Evolutionary conservation across 2,888 invertebrate species (phyloP).

Genomic region (Anagyrus pseudococci): DNA sequence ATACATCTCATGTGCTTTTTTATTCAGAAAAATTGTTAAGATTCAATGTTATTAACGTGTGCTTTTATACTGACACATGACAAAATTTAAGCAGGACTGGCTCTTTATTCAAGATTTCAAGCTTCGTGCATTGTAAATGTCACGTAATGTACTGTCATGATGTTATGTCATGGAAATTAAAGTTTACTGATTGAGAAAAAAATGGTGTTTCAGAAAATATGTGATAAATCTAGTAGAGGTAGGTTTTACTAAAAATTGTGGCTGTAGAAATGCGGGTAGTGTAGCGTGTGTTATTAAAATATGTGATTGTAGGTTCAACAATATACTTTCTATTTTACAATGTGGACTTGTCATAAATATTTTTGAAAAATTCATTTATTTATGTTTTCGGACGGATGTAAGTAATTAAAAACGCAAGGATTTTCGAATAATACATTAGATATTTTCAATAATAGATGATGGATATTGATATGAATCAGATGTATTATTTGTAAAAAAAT

Average conservation of each 20-base stretch:
- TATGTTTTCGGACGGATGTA: too few species aligned
- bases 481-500: too few species aligned
- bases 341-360: too few species aligned
- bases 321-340: background rate
- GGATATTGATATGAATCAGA: too few species aligned
- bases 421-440: too few species aligned
- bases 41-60: too few species aligned
- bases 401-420: too few species aligned
- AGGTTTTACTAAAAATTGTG: background rate
- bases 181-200: background rate
- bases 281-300: background rate
- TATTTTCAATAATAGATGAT: too few species aligned
- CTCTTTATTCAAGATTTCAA: background rate
- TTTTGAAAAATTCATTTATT: too few species aligned
- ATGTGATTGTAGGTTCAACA: background rate
- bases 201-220: constrained; percentile 1
- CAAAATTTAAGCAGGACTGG: too few species aligned
- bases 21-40: too few species aligned
- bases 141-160: constrained; percentile 9
- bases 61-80: too few species aligned
- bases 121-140: constrained; percentile 14
- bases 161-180: constrained; percentile 7
- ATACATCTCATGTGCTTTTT: background rate
- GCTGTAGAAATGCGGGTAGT: background rate
- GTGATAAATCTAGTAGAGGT: background rate